phyloP scores from a whole-genome alignment of 2,888 invertebrate species.

The Sinotaia quadrata region DNA sequence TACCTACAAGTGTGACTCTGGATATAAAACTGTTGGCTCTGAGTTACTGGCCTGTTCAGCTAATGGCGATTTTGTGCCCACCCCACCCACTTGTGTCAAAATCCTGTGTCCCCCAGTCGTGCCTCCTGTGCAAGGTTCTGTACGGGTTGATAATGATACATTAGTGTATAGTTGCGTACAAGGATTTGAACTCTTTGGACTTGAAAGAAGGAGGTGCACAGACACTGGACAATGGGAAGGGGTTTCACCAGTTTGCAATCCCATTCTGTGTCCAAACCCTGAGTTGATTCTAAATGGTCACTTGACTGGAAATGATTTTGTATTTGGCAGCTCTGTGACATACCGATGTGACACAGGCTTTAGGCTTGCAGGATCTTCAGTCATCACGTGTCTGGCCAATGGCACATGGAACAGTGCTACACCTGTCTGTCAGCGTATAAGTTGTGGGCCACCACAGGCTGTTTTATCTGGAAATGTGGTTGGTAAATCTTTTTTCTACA shows the following conservation, averaged over 20 bases:
- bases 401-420: constrained; percentile 47
- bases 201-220: constrained; percentile 43
- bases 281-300: constrained; percentile 45
- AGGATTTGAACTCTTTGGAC: constrained; percentile 56
- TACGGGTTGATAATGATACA: constrained; percentile 36
- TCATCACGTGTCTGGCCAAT: constrained; percentile 44
- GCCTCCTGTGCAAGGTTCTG: constrained; percentile 29
- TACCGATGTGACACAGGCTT: constrained; percentile 64
- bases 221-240: constrained; percentile 61
- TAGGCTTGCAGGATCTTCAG: constrained; percentile 39
- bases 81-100: constrained; percentile 41
- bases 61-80: constrained; percentile 47
- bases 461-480: constrained; percentile 44
- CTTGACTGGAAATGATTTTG: constrained; percentile 40
- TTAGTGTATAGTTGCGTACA: constrained; percentile 75
- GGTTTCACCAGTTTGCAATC: constrained; percentile 60
- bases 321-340: constrained; percentile 52
- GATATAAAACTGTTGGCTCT: constrained; percentile 40
- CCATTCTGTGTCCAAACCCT: constrained; percentile 57
- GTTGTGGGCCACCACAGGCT: constrained; percentile 51
- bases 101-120: constrained; percentile 39
- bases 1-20: constrained; percentile 35
- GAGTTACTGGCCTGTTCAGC: constrained; percentile 41
- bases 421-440: constrained; percentile 47
- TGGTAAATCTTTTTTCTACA: constrained; percentile 4